phyloP scores from a whole-genome alignment of 2,888 invertebrate genomes.

The Schizotus pectinicornis region DNA sequence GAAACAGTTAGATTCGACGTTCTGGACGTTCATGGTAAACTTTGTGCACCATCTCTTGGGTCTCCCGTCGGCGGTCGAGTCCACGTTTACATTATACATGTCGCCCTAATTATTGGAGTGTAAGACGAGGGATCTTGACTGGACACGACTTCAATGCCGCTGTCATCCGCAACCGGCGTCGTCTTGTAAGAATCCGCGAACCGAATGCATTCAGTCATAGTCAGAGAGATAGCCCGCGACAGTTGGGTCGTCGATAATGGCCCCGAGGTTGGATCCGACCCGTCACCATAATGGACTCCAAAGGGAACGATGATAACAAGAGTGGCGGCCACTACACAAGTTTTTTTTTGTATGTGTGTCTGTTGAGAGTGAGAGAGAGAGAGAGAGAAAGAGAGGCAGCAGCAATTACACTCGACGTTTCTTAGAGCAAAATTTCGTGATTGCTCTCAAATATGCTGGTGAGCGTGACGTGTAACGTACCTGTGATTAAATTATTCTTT shows the following conservation, averaged over 20 bases:
- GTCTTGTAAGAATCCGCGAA: conserved; percentile 54
- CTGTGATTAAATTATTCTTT: conserved; percentile 23
- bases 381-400: too few species aligned
- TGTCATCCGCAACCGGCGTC: conserved; percentile 51
- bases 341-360: too few species aligned
- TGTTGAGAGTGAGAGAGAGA: too few species aligned
- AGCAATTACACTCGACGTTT: too few species aligned
- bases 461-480: conserved; percentile 22
- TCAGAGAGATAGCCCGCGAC: conserved; percentile 34
- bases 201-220: conserved; percentile 53
- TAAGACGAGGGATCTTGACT: conserved; percentile 41
- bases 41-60: background rate
- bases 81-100: conserved; percentile 37
- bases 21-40: background rate
- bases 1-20: conserved; percentile 22
- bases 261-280: conserved; percentile 22
- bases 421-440: too few species aligned
- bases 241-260: conserved; percentile 41
- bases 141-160: conserved; percentile 52
- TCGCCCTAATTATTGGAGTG: conserved; percentile 52
- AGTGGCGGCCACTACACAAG: conserved; percentile 9
- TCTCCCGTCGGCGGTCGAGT: background rate
- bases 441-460: conserved; percentile 4
- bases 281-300: conserved; percentile 20
- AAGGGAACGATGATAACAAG: conserved; percentile 23